These are phyloP conservation scores for Nanorana parkeri DNA, from an alignment of 2,113 vertebrate genomes.

Conservation along the genomic window DNA sequence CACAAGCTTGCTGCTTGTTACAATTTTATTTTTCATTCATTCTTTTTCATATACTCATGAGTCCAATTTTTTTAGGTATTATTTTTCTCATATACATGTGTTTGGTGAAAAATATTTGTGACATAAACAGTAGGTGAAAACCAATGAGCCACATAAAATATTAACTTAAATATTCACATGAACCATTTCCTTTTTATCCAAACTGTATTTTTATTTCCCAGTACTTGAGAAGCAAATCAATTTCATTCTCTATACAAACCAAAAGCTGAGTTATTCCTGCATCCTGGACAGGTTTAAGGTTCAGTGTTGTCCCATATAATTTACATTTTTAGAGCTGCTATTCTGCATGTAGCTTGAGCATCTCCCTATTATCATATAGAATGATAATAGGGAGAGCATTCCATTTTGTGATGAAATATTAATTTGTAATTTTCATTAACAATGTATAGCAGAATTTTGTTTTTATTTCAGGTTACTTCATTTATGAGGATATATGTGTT, in stretches of 20 bases:
- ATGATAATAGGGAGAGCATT: no score
- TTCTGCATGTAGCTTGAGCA: neutral
- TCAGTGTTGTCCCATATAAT: neutral
- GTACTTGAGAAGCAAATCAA: constrained; percentile 32
- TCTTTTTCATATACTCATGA: constrained; percentile 5
- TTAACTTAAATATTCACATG: constrained; percentile 7
- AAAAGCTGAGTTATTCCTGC: neutral
- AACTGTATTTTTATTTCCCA: constrained; percentile 30
- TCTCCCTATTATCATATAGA: neutral
- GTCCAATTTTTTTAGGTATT: constrained; percentile 11
- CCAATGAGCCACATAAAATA: constrained; percentile 38
- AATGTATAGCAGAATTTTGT: no score
- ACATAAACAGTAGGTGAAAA: constrained; percentile 12
- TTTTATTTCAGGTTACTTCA: no score
- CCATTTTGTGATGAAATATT: no score
- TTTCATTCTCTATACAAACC: constrained; percentile 14
- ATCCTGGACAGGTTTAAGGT: neutral
- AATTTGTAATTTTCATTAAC: no score
- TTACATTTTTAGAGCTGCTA: neutral
- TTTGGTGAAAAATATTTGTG: constrained; percentile 24
- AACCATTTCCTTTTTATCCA: constrained; percentile 18
- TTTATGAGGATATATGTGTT: no score
- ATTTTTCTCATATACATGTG: constrained; percentile 4
- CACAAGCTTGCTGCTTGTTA: constrained; percentile 73
- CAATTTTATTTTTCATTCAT: constrained; percentile 27